phyloP scores from a whole-genome alignment of 2,113 vertebrate genomes.

The Fregetta grallaria region DNA sequence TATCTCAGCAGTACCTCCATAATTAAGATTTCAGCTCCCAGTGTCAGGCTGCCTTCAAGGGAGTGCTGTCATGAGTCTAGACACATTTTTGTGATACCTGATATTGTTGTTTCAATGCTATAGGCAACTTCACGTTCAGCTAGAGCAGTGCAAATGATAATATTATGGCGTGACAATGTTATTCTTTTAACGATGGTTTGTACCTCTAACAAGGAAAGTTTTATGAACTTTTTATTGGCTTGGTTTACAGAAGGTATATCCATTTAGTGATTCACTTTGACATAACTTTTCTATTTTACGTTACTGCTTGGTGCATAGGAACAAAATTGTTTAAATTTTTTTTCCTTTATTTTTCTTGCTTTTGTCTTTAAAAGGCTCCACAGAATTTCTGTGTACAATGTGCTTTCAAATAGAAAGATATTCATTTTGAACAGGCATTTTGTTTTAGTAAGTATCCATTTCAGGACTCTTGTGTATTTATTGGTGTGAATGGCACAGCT shows the following conservation, averaged over 20 bases:
- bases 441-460: slow-evolving; percentile 32
- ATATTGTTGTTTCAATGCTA: slow-evolving; percentile 7
- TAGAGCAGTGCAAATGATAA: slow-evolving; percentile 5
- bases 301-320: neutral
- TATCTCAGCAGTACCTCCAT: neutral
- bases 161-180: neutral
- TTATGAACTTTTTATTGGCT: slow-evolving; percentile 43
- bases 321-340: neutral
- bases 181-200: slow-evolving; percentile 8
- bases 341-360: slow-evolving; percentile 36
- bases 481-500: slow-evolving; percentile 15
- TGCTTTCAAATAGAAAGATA: slow-evolving; percentile 2
- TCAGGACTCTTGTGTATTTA: neutral
- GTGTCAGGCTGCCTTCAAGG: neutral
- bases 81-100: neutral
- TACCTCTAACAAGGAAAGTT: slow-evolving; percentile 6
- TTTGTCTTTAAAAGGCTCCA: slow-evolving; percentile 25
- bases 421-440: slow-evolving; percentile 35
- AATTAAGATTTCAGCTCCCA: slow-evolving; percentile 15
- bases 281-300: neutral
- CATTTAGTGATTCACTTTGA: neutral
- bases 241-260: neutral
- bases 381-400: neutral
- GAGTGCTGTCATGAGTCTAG: neutral
- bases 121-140: neutral